Base-by-base conservation (phyloP, 1,140 invertebrate genomes). In the Hydropsyche tenuis region DNA sequence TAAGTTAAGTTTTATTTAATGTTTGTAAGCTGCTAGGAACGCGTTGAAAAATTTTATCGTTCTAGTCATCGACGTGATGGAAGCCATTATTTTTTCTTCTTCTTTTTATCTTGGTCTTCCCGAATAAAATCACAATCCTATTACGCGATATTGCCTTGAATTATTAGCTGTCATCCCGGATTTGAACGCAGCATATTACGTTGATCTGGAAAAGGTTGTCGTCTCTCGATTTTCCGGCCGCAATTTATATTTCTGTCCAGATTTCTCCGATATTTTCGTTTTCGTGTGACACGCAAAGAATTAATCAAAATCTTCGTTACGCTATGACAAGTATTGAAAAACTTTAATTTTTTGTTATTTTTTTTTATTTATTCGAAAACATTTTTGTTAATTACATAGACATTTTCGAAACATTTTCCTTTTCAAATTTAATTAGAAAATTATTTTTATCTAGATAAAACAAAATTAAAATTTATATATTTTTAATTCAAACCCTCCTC, bases 101-200 rank as follows among this genome's bases (percentile, higher is more conserved):
- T 64, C n/a, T 37, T 64, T 64, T 37, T 64, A 64, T 64, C 62
- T 42, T n/a, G 62, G 62, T 42, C 43, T 5, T 23, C 23, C 18
- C 6, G 65, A 68, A 68, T 27, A 68, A 62, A 72, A 72, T 72
- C 69, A 63, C 69, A 72, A 62, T 72, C 69, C 69, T 72, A 72
- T 72, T 72, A 72, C 53, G 69, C 23, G 53, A 62, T 72, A 72
- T 62, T 60, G 53, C 42, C 53, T 72, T 72, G 69, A 72, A 63
- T 72, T 72, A 72, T 72, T 72, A 51, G 69, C 69, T 72, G 69
- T 72, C 69, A 72, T 60, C 43, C 60, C 69, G 60, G 69, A 72
- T 72, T 72, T 72, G 42, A 62, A 46, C 69, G 53, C 37, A 63
- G 60, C 69, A 72, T 72, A 72, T 72, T 72, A 72, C 60, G 25